Percentiles rank a stretch among this genome's conserved stretches.
Conservation (phyloP, 2,797 vertebrate genomes). For the Chrosomus eos region DNA sequence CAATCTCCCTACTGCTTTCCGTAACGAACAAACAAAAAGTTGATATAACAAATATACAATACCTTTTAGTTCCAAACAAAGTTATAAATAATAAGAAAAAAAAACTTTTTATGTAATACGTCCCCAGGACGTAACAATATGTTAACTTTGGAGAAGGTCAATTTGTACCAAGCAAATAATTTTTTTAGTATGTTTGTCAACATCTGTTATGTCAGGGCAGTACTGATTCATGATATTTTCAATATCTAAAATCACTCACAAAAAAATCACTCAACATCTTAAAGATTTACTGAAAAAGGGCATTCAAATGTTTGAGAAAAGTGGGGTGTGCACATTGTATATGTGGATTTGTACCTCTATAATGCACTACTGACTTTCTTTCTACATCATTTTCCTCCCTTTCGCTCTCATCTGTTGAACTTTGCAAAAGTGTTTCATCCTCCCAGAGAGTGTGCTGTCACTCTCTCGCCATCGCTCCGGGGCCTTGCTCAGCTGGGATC, state of each 20-base stretch:
- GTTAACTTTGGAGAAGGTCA: background rate
- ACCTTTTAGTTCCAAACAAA: no score
- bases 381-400: background rate
- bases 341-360: background rate
- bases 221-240: background rate
- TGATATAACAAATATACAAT: no score
- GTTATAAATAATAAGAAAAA: no score
- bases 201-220: background rate
- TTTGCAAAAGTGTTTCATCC: background rate
- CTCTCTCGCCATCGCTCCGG: background rate
- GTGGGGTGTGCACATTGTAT: no score
- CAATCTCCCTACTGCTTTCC: no score
- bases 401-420: background rate
- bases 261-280: background rate
- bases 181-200: background rate
- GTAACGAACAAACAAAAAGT: no score
- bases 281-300: background rate
- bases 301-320: background rate
- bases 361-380: background rate
- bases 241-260: background rate
- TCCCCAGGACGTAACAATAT: no score
- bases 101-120: no score
- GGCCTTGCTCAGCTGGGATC: constrained; percentile 4
- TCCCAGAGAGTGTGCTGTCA: background rate
- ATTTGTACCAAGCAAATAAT: background rate